Evolutionary conservation across 2,888 invertebrate species (phyloP), one percentile per base, ranked within the genome.

Genomic region (Periphyllus acericola): DNA sequence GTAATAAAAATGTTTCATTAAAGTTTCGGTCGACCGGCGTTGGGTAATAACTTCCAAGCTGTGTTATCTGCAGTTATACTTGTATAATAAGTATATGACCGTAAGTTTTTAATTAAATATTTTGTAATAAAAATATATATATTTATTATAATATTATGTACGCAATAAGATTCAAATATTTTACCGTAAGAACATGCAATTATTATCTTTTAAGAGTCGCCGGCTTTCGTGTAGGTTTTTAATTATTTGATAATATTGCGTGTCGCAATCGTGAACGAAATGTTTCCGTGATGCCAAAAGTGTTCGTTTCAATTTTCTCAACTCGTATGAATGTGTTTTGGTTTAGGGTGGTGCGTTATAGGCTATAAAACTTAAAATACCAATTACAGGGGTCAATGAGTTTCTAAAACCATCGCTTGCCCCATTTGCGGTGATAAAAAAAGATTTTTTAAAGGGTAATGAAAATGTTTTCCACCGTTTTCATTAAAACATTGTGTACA

Each of bases 281-380:
- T 21, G 36, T 75, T 75, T 75, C 74, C 8, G 40, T 3, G 25
- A 3, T 11, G 14, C 68, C 29, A 32, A 55, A 78, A 55, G 29
- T 78, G 46, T 1, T 78, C 32, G 14, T 52, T 78, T 78, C 11
- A 25, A 78, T 55, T 78, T 21, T 78, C 11, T 32, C 11, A 25
- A 52, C 29, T 29, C 52, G 21, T 55, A 32, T 78, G n/a, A 55
- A 32, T 52, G 52, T 21, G 21, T 78, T 52, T 25, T 52, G 21
- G 21, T 52, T 78, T 52, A 32, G 21, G 32, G 21, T 52, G 21
- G 11, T 8, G 3, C 46, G 29, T 46, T 76, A 52, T 76, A 29
- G 32, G 25, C 52, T 11, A 78, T 78, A 78, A 78, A 78, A 78
- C 78, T 78, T 32, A 55, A 78, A 78, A 52, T 78, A 78, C 52